phyloP scores from a whole-genome alignment of 2,888 invertebrate species.

The Orchesella flavescens region DNA sequence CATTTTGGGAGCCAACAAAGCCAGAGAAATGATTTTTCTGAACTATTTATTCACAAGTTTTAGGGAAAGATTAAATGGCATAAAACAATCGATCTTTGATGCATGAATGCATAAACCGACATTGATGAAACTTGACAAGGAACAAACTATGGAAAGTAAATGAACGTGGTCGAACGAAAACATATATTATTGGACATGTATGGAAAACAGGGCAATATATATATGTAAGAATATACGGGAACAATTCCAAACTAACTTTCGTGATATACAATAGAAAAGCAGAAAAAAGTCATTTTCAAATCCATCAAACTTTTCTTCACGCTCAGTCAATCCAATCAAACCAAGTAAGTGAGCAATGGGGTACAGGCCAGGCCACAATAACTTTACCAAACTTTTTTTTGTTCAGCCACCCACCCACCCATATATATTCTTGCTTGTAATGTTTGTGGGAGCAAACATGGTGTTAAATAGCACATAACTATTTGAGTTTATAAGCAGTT shows the following conservation, averaged over 20 bases:
- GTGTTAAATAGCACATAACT: conserved; percentile 31
- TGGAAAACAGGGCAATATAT: neutral
- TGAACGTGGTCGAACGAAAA: neutral
- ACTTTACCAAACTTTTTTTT: too few species aligned
- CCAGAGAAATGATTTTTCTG: neutral
- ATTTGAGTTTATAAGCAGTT: conserved; percentile 18
- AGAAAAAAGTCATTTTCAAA: conserved; percentile 49
- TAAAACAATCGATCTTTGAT: conserved; percentile 47
- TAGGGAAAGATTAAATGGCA: neutral
- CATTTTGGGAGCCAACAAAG: neutral
- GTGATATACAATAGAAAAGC: conserved; percentile 8
- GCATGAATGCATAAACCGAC: conserved; percentile 40
- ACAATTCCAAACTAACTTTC: neutral
- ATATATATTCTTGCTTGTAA: conserved; percentile 38
- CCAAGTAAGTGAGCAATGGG: neutral
- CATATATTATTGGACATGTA: neutral
- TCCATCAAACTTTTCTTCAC: conserved; percentile 49
- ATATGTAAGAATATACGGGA: neutral
- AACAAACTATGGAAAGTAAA: neutral
- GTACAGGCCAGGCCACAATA: too few species aligned
- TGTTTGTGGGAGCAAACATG: conserved; percentile 38
- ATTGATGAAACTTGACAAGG: conserved; percentile 35
- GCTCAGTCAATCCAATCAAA: conserved; percentile 35
- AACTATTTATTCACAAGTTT: too few species aligned
- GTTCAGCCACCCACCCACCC: neutral